Percentiles rank a stretch among this genome's conserved stretches.
These are phyloP conservation scores for Megalonaias nervosa DNA, from an alignment of 1,140 invertebrate species.

Conservation along the genomic window DNA sequence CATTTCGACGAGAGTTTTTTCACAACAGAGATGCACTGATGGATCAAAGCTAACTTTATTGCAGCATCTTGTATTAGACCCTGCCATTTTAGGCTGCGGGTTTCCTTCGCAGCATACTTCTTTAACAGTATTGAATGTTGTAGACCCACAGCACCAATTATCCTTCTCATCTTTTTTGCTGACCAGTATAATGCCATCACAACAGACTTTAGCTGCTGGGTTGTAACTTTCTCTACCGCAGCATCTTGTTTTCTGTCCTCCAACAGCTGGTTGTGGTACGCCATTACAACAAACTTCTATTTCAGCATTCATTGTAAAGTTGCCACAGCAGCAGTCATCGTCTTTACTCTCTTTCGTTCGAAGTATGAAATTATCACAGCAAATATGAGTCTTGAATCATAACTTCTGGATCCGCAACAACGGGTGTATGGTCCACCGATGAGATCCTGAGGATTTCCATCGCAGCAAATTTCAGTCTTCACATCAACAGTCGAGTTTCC, in stretches of 20 bases:
- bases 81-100: slow-evolving; percentile 16
- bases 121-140: slow-evolving; percentile 28
- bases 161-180: slow-evolving; percentile 25
- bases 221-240: slow-evolving; percentile 29
- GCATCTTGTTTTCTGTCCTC: slow-evolving; percentile 18
- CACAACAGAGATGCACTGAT: slow-evolving; percentile 3
- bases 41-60: slow-evolving; percentile 11
- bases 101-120: slow-evolving; percentile 37
- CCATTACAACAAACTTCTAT: slow-evolving; percentile 14
- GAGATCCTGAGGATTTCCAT: neutral
- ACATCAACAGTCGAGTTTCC: slow-evolving; percentile 27
- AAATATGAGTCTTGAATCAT: slow-evolving; percentile 4
- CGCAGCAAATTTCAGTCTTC: slow-evolving; percentile 16
- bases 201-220: slow-evolving; percentile 25
- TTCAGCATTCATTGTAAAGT: slow-evolving; percentile 9
- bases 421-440: neutral
- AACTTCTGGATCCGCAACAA: slow-evolving; percentile 15
- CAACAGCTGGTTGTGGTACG: slow-evolving; percentile 18
- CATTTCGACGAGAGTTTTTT: slow-evolving; percentile 1
- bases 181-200: slow-evolving; percentile 18
- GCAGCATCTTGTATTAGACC: slow-evolving; percentile 21
- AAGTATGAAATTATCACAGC: neutral
- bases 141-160: slow-evolving; percentile 35
- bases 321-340: slow-evolving; percentile 15
- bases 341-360: neutral